Conservation (phyloP, 2,113 vertebrate species). For the Pachycephala philippinensis region DNA sequence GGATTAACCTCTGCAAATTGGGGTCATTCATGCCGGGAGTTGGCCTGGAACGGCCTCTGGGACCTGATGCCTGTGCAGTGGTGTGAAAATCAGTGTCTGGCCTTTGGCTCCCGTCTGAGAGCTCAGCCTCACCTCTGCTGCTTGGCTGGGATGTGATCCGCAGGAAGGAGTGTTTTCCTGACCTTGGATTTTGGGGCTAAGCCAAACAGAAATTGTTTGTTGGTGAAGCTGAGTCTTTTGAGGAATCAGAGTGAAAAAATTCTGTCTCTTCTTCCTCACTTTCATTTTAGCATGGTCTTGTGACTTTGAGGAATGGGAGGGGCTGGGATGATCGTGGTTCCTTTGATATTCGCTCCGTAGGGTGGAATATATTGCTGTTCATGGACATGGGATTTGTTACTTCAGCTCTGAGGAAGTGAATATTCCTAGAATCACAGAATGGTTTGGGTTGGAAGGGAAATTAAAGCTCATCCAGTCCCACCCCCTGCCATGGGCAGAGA, state of each 20-base stretch:
- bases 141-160: background rate
- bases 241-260: background rate
- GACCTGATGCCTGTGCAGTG: rapidly evolving
- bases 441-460: background rate
- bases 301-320: background rate
- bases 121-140: background rate
- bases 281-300: rapidly evolving
- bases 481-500: background rate
- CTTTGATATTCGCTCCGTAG: rapidly evolving
- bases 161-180: background rate
- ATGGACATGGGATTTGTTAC: background rate
- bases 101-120: rapidly evolving
- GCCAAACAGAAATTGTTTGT: background rate
- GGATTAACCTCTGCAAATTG: background rate
- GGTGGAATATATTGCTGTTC: background rate
- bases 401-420: background rate
- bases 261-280: background rate
- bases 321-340: rapidly evolving
- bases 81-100: background rate
- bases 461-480: background rate
- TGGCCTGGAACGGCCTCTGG: background rate
- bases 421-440: background rate
- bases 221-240: background rate
- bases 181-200: rapidly evolving
- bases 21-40: background rate